Conservation (phyloP, 2,888 invertebrate species). For the Xanthorhoe spadicearia region DNA sequence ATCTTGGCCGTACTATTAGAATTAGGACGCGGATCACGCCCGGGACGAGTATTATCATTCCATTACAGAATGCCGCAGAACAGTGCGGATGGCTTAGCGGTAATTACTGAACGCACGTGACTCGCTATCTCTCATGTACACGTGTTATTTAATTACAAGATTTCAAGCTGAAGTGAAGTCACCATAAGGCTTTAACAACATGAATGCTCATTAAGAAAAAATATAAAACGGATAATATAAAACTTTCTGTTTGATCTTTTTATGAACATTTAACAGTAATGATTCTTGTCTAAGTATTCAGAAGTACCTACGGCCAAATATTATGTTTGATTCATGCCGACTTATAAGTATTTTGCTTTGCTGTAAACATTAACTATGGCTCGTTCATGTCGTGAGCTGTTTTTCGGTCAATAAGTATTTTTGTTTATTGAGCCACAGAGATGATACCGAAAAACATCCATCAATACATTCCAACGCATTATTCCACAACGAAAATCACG, state of each 20-base stretch:
- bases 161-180: conserved; percentile 1
- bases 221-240: too few relatives aligned
- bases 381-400: neutral
- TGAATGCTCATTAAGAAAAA: neutral
- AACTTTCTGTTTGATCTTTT: too few relatives aligned
- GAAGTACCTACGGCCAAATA: too few relatives aligned
- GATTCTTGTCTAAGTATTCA: too few relatives aligned
- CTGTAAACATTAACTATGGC: too few relatives aligned
- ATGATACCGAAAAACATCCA: neutral
- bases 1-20: conserved; percentile 33
- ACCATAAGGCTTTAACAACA: neutral
- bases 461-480: neutral
- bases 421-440: too few relatives aligned
- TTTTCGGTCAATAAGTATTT: too few relatives aligned
- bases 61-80: conserved; percentile 60
- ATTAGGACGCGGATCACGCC: conserved; percentile 64
- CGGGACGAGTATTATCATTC: conserved; percentile 68
- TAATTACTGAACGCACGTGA: conserved; percentile 58
- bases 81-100: conserved; percentile 57
- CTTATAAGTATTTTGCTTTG: too few relatives aligned
- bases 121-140: conserved; percentile 26
- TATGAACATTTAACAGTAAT: too few relatives aligned
- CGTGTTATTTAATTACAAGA: conserved; percentile 18
- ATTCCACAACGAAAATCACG: neutral
- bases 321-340: too few relatives aligned